These are phyloP conservation scores for Deroplatys truncata DNA, from an alignment of 2,888 invertebrate species.

Conservation along the genomic window DNA sequence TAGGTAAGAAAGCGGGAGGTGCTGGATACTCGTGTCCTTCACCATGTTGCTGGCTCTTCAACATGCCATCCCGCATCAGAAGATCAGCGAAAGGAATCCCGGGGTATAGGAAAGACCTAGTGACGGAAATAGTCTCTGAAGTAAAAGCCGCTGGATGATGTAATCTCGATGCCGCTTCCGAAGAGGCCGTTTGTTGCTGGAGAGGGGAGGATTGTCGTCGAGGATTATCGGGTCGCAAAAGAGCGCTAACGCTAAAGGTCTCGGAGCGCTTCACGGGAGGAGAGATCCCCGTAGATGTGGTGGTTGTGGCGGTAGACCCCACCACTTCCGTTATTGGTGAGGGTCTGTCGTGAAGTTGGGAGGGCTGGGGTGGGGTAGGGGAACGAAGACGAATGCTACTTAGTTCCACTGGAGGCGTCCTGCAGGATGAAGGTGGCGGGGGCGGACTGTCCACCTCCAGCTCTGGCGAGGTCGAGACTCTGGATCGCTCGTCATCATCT, in stretches of 20 bases:
- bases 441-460: slow-evolving; percentile 71
- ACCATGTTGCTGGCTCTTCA: slow-evolving; percentile 45
- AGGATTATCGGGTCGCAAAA: slow-evolving; percentile 74
- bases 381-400: background rate
- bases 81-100: slow-evolving; percentile 60
- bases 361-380: background rate
- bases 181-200: background rate
- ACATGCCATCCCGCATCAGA: slow-evolving; percentile 35
- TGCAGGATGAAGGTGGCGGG: slow-evolving; percentile 41
- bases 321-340: background rate
- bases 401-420: slow-evolving; percentile 29
- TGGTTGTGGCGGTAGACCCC: background rate
- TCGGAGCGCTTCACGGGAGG: slow-evolving; percentile 65
- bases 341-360: background rate
- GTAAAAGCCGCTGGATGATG: background rate
- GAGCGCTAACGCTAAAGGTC: slow-evolving; percentile 77
- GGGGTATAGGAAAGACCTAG: slow-evolving; percentile 60
- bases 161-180: background rate
- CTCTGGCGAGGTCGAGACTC: slow-evolving; percentile 58
- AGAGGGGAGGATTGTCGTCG: slow-evolving; percentile 44
- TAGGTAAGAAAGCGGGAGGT: slow-evolving; percentile 39
- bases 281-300: background rate
- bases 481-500: slow-evolving; percentile 35
- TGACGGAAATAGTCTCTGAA: slow-evolving; percentile 49
- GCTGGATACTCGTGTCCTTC: slow-evolving; percentile 18